Percentiles rank a stretch among this genome's conserved stretches.
Evolutionary conservation across 2,113 vertebrate genomes (phyloP).

Genomic region (Periophthalmus modestus): DNA sequence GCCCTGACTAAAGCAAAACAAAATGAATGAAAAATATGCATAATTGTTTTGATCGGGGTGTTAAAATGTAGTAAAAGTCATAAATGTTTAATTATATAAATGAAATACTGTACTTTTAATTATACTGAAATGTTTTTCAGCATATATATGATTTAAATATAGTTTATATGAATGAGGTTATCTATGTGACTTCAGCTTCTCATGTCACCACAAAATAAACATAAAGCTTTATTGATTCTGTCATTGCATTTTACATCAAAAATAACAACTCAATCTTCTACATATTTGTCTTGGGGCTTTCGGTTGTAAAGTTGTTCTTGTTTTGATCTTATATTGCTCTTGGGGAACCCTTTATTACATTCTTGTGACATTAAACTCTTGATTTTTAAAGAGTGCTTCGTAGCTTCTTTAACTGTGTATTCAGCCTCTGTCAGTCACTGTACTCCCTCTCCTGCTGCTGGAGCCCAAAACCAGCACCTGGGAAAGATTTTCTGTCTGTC

Average conservation of each 20-base stretch:
- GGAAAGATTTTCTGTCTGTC: slow-evolving; percentile 49
- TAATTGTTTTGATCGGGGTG: too few relatives aligned
- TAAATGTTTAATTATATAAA: too few relatives aligned
- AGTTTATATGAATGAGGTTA: too few relatives aligned
- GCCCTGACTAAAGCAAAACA: too few relatives aligned
- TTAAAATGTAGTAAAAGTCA: too few relatives aligned
- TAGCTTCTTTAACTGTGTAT: slow-evolving; percentile 31
- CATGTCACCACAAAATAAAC: background rate
- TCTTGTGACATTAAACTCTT: slow-evolving; percentile 28
- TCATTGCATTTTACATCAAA: background rate
- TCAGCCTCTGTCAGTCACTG: slow-evolving; percentile 40
- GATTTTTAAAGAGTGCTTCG: slow-evolving; percentile 6
- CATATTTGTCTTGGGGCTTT: slow-evolving; percentile 29
- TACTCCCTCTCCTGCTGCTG: slow-evolving; percentile 29
- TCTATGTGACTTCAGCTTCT: background rate
- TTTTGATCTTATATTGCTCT: slow-evolving; percentile 27
- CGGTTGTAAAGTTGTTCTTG: slow-evolving; percentile 28
- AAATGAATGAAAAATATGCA: too few relatives aligned
- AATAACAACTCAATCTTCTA: slow-evolving; percentile 1
- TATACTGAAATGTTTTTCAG: background rate
- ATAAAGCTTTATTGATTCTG: background rate
- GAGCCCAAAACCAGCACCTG: slow-evolving; percentile 31
- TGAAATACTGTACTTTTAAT: too few relatives aligned
- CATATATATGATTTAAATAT: too few relatives aligned
- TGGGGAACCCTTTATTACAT: slow-evolving; percentile 52